Conservation (phyloP, 2,113 vertebrate species). For the Scolopax mira region DNA sequence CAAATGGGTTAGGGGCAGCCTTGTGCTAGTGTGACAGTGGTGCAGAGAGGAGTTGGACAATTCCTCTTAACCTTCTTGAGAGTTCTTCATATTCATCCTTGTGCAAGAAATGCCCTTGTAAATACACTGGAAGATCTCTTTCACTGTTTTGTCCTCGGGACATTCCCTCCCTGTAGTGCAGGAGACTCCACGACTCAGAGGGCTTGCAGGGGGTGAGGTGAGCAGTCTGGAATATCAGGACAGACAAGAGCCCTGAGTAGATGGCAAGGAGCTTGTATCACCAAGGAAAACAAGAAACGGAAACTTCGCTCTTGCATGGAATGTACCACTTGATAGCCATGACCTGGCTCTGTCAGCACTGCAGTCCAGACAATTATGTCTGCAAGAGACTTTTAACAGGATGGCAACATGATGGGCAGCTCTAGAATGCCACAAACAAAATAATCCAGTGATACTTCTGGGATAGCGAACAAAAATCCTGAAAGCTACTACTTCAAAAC, state of each 20-base stretch:
- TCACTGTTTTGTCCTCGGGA: background rate
- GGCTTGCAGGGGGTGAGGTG: background rate
- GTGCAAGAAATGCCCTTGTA: background rate
- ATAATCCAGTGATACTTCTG: background rate
- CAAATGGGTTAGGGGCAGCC: background rate
- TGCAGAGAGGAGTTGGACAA: background rate
- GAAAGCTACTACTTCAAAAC: background rate
- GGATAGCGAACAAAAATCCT: background rate
- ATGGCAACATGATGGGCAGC: background rate
- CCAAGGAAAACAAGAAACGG: background rate
- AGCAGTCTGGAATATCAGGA: background rate
- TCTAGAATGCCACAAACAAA: background rate
- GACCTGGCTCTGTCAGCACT: background rate
- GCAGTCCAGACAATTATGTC: background rate
- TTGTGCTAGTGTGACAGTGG: background rate
- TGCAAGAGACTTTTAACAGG: background rate
- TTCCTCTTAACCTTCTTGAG: background rate
- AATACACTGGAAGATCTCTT: background rate
- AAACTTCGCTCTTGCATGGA: background rate
- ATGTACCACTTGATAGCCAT: background rate
- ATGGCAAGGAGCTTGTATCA: background rate
- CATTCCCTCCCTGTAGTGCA: background rate
- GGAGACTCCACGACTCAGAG: background rate
- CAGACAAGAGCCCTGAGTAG: background rate
- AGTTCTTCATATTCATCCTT: background rate